These are phyloP conservation scores for Zeugodacus cucurbitae DNA, from an alignment of 1,140 invertebrate species.

Conservation along the genomic window DNA sequence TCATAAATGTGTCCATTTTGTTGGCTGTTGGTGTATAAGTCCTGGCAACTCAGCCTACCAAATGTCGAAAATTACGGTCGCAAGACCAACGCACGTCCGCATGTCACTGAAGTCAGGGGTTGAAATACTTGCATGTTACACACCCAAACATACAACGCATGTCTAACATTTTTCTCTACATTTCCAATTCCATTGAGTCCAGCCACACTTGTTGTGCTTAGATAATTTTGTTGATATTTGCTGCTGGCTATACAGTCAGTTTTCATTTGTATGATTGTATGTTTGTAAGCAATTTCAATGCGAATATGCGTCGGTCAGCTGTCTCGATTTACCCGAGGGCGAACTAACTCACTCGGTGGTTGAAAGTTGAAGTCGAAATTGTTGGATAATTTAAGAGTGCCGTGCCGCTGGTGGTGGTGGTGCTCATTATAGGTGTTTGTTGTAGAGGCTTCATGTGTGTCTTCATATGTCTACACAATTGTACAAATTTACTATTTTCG, in stretches of 20 bases:
- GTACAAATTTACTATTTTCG: neutral
- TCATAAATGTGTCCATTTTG: neutral
- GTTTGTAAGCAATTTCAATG: neutral
- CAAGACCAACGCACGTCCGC: neutral
- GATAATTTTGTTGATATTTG: neutral
- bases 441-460: neutral
- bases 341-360: neutral
- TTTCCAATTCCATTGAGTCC: neutral
- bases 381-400: slow-evolving; percentile 9
- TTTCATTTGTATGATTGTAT: neutral
- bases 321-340: neutral
- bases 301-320: slow-evolving; percentile 10
- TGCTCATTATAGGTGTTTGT: neutral
- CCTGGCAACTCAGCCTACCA: neutral
- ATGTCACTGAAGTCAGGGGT: neutral
- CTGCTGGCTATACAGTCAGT: neutral
- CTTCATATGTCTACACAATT: neutral
- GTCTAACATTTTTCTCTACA: neutral
- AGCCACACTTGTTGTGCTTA: neutral
- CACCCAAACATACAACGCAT: neutral
- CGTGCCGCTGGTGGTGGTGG: neutral
- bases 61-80: neutral
- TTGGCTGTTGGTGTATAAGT: neutral
- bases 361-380: slow-evolving; percentile 29
- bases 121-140: neutral